phyloP scores from a whole-genome alignment of 2,113 vertebrate species.

The Hemibagrus wyckioides region DNA sequence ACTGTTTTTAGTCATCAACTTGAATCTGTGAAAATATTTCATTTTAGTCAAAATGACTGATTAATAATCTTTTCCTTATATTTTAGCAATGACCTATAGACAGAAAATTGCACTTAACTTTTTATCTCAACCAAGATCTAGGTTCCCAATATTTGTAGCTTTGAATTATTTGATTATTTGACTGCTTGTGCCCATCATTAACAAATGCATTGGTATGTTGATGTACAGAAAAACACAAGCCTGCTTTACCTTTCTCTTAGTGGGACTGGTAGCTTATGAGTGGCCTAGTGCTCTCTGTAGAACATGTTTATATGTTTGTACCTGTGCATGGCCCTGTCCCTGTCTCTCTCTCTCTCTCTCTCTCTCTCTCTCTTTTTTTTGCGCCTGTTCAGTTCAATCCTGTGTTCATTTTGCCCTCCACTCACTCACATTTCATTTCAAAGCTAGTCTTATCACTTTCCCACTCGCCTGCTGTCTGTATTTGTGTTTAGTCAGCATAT shows the following conservation, averaged over 20 bases:
- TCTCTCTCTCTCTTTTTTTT: not conserved
- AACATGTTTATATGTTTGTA: conserved; percentile 34
- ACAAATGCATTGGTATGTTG: not conserved
- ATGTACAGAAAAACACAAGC: conserved; percentile 22
- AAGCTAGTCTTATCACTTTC: not conserved
- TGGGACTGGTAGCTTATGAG: conserved; percentile 31
- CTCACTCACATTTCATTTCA: not conserved
- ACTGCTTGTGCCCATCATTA: not conserved
- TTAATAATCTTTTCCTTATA: not conserved
- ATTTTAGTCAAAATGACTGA: not conserved
- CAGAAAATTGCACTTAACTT: not conserved
- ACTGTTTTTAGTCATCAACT: not conserved
- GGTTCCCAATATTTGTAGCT: not conserved
- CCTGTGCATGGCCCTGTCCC: conserved; percentile 5
- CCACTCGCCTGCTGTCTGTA: not conserved
- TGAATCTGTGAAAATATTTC: not conserved
- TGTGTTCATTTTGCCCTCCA: not conserved
- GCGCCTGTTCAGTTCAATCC: not conserved
- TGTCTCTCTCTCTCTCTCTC: too few relatives aligned
- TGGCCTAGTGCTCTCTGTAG: conserved; percentile 47
- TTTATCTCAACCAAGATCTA: not conserved
- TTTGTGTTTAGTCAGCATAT: conserved; percentile 7
- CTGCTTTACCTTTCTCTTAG: conserved; percentile 22
- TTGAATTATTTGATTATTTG: not conserved
- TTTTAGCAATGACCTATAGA: not conserved